Conservation (phyloP, 2,113 vertebrate species). For the Aplodontia rufa region DNA sequence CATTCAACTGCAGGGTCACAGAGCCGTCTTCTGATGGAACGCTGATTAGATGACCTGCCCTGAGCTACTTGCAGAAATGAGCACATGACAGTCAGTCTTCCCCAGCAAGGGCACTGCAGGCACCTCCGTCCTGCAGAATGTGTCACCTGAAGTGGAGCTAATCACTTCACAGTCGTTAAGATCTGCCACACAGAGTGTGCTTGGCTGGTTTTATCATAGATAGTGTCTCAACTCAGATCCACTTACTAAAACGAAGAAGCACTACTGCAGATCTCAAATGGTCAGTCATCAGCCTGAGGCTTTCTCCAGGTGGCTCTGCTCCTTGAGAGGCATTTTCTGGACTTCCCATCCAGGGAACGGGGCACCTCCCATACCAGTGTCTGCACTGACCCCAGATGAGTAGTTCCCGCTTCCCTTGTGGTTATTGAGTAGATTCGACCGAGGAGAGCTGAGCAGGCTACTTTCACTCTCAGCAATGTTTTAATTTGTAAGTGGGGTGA, state of each 20-base stretch:
- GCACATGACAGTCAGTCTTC: not conserved
- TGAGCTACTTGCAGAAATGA: no score
- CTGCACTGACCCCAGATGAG: not conserved
- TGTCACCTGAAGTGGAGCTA: not conserved
- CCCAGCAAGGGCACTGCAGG: fast-evolving
- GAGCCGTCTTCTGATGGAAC: not conserved
- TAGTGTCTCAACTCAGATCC: not conserved
- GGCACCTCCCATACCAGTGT: not conserved
- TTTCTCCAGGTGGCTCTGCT: not conserved
- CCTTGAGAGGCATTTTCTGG: slow-evolving; percentile 17
- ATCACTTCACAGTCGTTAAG: fast-evolving
- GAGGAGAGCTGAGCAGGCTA: not conserved
- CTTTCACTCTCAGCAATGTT: not conserved
- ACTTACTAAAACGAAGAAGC: slow-evolving; percentile 9
- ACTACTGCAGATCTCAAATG: not conserved
- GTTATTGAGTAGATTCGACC: not conserved
- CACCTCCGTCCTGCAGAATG: fast-evolving
- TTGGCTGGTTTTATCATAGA: not conserved
- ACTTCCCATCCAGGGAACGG: not conserved
- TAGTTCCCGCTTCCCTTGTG: not conserved
- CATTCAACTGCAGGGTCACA: not conserved
- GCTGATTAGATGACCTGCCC: not conserved
- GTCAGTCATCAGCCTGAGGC: not conserved
- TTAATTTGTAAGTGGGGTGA: not conserved
- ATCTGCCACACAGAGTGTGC: not conserved